Conservation (phyloP, 2,888 invertebrate species). For the Boloria euphrosyne region DNA sequence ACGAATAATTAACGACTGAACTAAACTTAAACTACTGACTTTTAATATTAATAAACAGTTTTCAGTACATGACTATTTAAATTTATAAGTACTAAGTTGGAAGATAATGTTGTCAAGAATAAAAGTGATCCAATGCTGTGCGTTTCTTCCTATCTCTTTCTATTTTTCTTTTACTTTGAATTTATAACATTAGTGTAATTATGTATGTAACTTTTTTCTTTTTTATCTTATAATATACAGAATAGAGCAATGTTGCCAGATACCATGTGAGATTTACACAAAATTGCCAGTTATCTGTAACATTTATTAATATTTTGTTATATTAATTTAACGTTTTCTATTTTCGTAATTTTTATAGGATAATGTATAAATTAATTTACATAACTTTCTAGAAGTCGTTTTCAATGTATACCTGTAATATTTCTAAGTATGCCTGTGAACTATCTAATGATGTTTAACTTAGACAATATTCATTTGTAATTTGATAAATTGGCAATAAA, state of each 20-base stretch:
- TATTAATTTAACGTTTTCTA: constrained; percentile 17
- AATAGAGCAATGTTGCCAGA: constrained; percentile 27
- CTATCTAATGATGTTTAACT: constrained; percentile 11
- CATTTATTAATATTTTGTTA: constrained; percentile 22
- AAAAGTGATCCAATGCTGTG: neutral
- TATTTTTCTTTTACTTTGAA: neutral
- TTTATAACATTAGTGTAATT: constrained; percentile 6
- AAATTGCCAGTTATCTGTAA: constrained; percentile 22
- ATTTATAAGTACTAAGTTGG: neutral
- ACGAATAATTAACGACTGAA: constrained; percentile 52
- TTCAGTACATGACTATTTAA: neutral
- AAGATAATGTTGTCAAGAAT: neutral
- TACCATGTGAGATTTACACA: constrained; percentile 36
- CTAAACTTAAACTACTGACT: constrained; percentile 57
- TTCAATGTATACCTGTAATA: constrained; percentile 4
- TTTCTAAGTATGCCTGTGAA: constrained; percentile 25
- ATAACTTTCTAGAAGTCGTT: constrained; percentile 8
- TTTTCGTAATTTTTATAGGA: constrained; percentile 8
- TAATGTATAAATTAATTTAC: constrained; percentile 18
- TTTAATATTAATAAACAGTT: neutral
- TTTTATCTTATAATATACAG: neutral
- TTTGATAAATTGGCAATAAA: constrained; percentile 23
- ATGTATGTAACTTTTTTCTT: neutral
- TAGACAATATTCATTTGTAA: constrained; percentile 2
- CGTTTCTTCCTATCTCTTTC: neutral